Percentiles rank a stretch among this genome's conserved stretches.
Conservation (phyloP, 2,888 invertebrate genomes). For the Ophraella communa region DNA sequence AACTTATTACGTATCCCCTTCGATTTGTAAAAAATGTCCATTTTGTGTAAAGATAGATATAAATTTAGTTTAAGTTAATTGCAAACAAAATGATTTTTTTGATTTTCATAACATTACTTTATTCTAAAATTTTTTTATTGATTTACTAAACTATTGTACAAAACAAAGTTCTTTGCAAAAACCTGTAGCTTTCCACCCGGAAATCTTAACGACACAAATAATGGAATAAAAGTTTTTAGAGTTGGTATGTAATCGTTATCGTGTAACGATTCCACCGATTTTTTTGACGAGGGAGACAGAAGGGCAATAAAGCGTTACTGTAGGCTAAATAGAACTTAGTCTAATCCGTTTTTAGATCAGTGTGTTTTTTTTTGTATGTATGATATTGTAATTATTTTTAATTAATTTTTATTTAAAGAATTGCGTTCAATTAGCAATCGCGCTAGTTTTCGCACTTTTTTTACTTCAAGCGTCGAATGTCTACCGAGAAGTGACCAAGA, state of each 20-base stretch:
- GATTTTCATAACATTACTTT: conserved; percentile 9
- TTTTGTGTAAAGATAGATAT: conserved; percentile 63
- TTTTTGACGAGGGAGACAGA: conserved; percentile 43
- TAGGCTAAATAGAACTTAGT: conserved; percentile 54
- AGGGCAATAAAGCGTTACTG: conserved; percentile 54
- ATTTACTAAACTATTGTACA: conserved; percentile 45
- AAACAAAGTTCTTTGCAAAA: conserved; percentile 44
- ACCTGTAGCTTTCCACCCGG: conserved; percentile 36
- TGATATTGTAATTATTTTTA: conserved; percentile 48
- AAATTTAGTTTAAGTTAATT: conserved; percentile 60
- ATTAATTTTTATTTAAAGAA: conserved; percentile 43
- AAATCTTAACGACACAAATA: conserved; percentile 24
- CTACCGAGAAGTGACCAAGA: conserved; percentile 37
- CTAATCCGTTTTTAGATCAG: conserved; percentile 52
- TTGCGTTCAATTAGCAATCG: conserved; percentile 42
- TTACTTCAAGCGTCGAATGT: conserved; percentile 48
- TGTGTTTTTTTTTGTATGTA: conserved; percentile 51
- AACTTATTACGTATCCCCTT: conserved; percentile 60
- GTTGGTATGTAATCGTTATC: conserved; percentile 40
- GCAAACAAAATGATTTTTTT: conserved; percentile 37
- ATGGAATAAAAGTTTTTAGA: conserved; percentile 13
- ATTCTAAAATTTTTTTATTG: conserved; percentile 23
- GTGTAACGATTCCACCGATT: conserved; percentile 44
- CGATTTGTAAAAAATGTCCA: conserved; percentile 62
- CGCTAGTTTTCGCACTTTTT: conserved; percentile 46